Evolutionary conservation across 2,113 vertebrate species (phyloP).

Genomic region (Aphyosemion australe): DNA sequence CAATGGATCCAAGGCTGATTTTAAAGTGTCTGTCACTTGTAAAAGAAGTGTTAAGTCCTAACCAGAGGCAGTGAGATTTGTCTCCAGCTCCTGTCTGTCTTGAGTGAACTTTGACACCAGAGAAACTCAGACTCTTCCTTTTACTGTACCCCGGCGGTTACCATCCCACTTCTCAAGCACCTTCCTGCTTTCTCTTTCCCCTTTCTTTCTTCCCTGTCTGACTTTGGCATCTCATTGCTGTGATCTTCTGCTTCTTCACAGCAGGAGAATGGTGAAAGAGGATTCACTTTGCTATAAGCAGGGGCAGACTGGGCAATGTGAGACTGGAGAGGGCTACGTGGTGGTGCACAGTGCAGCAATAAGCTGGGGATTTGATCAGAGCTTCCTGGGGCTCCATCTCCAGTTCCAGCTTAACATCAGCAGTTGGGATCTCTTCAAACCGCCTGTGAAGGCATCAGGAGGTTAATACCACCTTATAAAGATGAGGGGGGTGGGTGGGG

Average conservation of each 20-base stretch:
- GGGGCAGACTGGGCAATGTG: conserved; percentile 36
- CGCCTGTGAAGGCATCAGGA: conserved; percentile 53
- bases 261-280: conserved; percentile 42
- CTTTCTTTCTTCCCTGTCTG: conserved; percentile 24
- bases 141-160: conserved; percentile 24
- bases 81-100: conserved; percentile 37
- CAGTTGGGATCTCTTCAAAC: conserved; percentile 68
- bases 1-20: conserved; percentile 42
- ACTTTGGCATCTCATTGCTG: conserved; percentile 42
- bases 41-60: conserved; percentile 43
- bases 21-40: conserved; percentile 51
- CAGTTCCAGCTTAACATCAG: conserved; percentile 69
- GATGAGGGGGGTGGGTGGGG: background rate
- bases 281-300: conserved; percentile 51
- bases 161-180: conserved; percentile 21
- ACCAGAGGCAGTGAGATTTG: conserved; percentile 22
- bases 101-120: conserved; percentile 57
- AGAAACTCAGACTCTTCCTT: conserved; percentile 27
- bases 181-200: conserved; percentile 11
- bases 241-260: conserved; percentile 34
- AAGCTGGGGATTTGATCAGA: conserved; percentile 67
- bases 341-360: conserved; percentile 36
- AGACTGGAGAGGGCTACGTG: conserved; percentile 46
- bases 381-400: conserved; percentile 60
- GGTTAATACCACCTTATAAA: conserved; percentile 64